phyloP scores from a whole-genome alignment of 2,888 invertebrate genomes.

The Xanthostigma xanthostigma region DNA sequence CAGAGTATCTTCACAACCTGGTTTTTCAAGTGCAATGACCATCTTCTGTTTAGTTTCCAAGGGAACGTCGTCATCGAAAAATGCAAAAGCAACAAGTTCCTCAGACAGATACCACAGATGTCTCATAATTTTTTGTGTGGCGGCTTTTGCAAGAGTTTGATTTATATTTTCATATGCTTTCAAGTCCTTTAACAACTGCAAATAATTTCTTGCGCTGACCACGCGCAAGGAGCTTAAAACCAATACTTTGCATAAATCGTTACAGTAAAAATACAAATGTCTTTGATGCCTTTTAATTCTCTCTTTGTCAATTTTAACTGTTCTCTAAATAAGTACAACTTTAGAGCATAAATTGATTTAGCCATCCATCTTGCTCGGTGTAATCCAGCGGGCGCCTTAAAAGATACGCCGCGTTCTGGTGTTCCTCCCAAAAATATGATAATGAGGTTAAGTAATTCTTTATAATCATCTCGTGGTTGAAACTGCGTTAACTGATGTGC shows the following conservation, averaged over 20 bases:
- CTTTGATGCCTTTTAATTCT: conserved; percentile 5
- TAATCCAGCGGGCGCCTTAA: conserved; percentile 12
- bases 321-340: conserved; percentile 12
- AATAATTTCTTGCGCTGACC: conserved; percentile 6
- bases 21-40: not conserved
- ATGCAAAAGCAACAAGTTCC: conserved; percentile 11
- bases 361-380: conserved; percentile 17
- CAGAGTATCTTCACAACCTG: not conserved
- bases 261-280: conserved; percentile 8
- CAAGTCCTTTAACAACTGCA: conserved; percentile 5
- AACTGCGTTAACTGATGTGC: not conserved
- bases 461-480: conserved; percentile 14
- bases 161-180: conserved; percentile 5
- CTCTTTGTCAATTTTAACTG: conserved; percentile 11
- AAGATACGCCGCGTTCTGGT: conserved; percentile 8
- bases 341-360: conserved; percentile 14
- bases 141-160: conserved; percentile 3
- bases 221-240: conserved; percentile 6
- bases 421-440: conserved; percentile 12
- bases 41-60: conserved; percentile 5
- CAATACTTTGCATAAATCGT: conserved; percentile 7
- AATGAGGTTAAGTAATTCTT: conserved; percentile 12
- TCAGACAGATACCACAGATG: conserved; percentile 13
- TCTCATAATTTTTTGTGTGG: conserved; percentile 8
- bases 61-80: conserved; percentile 11